phyloP scores from a whole-genome alignment of 2,888 invertebrate species.

The Tetragonisca angustula region DNA sequence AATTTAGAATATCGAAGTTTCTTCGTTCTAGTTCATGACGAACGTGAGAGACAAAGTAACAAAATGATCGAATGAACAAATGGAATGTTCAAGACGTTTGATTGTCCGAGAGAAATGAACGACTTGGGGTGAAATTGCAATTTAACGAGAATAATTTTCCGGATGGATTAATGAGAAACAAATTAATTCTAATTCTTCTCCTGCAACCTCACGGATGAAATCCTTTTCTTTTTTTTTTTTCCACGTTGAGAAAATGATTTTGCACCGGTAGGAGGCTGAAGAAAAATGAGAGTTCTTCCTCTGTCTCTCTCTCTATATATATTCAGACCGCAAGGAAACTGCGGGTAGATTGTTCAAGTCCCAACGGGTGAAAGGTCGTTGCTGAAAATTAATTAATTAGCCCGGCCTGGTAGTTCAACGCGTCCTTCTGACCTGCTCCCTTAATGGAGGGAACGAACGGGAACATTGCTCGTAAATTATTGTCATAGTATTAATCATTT shows the following conservation, averaged over 20 bases:
- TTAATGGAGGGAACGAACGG: background rate
- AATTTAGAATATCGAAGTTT: background rate
- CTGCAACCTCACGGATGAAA: background rate
- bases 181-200: background rate
- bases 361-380: background rate
- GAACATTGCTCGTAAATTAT: constrained; percentile 3
- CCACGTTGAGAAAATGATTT: background rate
- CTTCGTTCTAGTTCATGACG: background rate
- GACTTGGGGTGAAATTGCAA: background rate
- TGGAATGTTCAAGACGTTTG: no score
- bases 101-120: no score
- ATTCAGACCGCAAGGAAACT: background rate
- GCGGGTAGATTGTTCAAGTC: background rate
- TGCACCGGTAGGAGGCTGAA: background rate
- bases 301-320: no score
- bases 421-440: background rate
- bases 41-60: background rate
- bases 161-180: background rate
- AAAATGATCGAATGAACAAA: no score
- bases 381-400: constrained; percentile 18
- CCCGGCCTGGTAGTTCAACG: background rate
- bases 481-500: background rate
- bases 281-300: background rate
- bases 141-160: background rate
- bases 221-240: background rate